Evolutionary conservation across 1,140 invertebrate species (phyloP), one percentile per base, ranked within the genome.

Genomic region (Drosophila novamexicana): DNA sequence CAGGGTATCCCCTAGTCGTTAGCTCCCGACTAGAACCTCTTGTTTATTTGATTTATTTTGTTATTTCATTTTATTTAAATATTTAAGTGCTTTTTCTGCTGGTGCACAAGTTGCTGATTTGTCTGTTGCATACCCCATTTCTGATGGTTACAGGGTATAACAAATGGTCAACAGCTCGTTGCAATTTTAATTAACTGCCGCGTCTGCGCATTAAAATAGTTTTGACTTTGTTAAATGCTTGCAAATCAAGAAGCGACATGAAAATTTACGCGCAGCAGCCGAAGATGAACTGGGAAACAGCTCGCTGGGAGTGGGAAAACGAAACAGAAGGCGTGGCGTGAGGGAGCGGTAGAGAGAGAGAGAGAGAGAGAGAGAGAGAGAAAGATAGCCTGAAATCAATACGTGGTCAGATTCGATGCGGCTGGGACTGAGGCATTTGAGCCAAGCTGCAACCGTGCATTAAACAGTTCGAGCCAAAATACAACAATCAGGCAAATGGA

Each of bases 201-300:
- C 77, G 85, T 81, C 81, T 71, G 84, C 70, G 84, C 84, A 89
- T 89, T 89, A 89, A 89, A 89, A 89, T 89, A 89, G 84, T 89
- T 89, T 89, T 89, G 84, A 89, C 84, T 89, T 89, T 89, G 84
- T 89, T 89, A 89, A 89, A 89, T 89, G 84, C 84, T 89, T 81
- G 84, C 85, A 81, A 89, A 89, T 89, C 84, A 82, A 82, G 88
- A 71, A 84, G 67, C 74, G 84, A 89, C 84, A 89, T 89, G 84
- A 81, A 89, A 89, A 89, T 90, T 89, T 89, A 84, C 77, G 77
- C 77, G 81, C 80, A 75, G 40, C 63, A 71, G 49, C 6, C 7
- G 57, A 42, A 62, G 73, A 61, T 44, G 70, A 64, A 42, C 72
- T 63, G 66, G 34, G 22, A 29, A 29, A 0, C 3, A 29, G 22